Evolutionary conservation across 2,113 vertebrate genomes (phyloP), one percentile per base, ranked within the genome.

Genomic region (Cyrtonyx montezumae): DNA sequence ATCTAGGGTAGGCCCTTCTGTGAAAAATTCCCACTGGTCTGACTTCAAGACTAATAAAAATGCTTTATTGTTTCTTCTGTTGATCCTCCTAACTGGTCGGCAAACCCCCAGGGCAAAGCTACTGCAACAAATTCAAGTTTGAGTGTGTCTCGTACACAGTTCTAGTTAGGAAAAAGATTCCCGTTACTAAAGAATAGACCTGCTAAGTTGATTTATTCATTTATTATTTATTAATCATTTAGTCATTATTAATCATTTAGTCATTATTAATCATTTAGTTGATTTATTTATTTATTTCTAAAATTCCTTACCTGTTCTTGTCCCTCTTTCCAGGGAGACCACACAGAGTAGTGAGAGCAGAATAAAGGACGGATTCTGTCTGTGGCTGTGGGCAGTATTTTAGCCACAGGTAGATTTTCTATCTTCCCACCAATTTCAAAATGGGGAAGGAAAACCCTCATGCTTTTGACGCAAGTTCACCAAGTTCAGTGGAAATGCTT

Each of bases 21-120:
- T 93, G 88, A 85, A 75, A 88, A 88, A 84, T 43, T 96, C 93
- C 90, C 80, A 91, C 58, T 94, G 84, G 88, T 93, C 84, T 86
- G 63, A 95, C 94, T 97, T 96, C 87, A 96, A 97, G 87, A 80
- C 34, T 90, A 96, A 97, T 96, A 93, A 97, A 97, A 96, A 86
- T 93, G 81, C 65, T 94, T 96, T 96, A 95, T 87, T 96, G 71
- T 97, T 96, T 94, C 74, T 96, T 87, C 78, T 96, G 80, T 95
- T 96, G 93, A 97, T 96, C 55, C 89, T 97, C 86, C 78, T 94
- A 84, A 84, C 51, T 86, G 66, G 82, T 84, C 55, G 95, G 91
- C 62, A 97, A 91, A 32, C 79, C 96, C 87, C 88, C 37, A 68
- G 90, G 79, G 94, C 69, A 94, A 46, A 90, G 45, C 94, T 84